A percentile compares a stretch with the other conserved stretches of the same genome.
Conservation (phyloP, 2,888 invertebrate species). For the Hartigia nigra region DNA sequence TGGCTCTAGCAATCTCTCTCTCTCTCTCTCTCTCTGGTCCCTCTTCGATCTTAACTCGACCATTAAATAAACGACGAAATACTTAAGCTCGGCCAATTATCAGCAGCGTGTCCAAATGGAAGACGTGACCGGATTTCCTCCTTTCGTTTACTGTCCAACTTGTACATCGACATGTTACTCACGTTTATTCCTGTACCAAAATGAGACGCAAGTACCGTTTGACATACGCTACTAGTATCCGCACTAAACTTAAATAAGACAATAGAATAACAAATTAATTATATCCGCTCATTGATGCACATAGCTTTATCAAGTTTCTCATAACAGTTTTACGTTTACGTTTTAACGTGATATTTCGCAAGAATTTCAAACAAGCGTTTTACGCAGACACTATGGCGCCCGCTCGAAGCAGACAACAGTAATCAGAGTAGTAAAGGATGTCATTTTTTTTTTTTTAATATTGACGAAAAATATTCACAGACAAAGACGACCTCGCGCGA, state of each 20-base stretch:
- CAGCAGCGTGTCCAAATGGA: neutral
- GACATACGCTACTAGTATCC: neutral
- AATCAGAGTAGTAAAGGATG: neutral
- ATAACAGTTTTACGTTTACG: neutral
- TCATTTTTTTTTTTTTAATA: neutral
- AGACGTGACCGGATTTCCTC: constrained; percentile 6
- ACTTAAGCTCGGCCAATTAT: constrained; percentile 3
- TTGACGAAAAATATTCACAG: neutral
- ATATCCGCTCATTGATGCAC: neutral
- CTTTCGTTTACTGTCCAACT: neutral
- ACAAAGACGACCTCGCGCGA: neutral
- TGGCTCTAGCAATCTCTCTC: constrained; percentile 18
- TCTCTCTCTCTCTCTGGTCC: constrained; percentile 17
- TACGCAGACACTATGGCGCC: neutral
- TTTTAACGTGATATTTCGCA: neutral
- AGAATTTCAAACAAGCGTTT: neutral
- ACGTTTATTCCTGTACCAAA: neutral
- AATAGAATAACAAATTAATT: neutral
- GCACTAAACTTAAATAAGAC: neutral
- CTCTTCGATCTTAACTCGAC: neutral
- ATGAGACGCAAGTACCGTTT: neutral
- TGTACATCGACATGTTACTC: neutral
- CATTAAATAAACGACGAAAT: constrained; percentile 6
- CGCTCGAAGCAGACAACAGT: neutral
- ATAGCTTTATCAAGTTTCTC: neutral